Conservation (phyloP, 1,140 invertebrate species). For the Drosophila nannoptera region DNA sequence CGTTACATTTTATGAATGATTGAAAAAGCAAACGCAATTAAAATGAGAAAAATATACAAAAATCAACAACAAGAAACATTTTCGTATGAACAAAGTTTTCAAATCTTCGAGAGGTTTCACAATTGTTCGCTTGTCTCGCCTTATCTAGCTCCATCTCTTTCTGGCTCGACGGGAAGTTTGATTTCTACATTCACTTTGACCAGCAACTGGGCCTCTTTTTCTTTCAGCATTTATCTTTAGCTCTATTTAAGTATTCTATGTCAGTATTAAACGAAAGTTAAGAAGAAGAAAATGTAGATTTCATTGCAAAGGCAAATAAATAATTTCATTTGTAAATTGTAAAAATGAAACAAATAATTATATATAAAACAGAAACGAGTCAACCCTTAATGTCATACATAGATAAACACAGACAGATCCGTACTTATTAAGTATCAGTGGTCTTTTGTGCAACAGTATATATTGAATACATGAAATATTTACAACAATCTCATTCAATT, state of each 20-base stretch:
- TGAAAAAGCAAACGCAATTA: conserved; percentile 78
- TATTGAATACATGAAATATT: conserved; percentile 3
- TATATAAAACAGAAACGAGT: conserved; percentile 38
- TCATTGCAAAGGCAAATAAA: conserved; percentile 28
- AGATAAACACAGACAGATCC: conserved; percentile 3
- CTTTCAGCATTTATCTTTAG: conserved; percentile 63
- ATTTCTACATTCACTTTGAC: conserved; percentile 38
- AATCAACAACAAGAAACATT: conserved; percentile 34
- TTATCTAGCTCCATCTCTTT: no score
- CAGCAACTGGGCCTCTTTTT: conserved; percentile 21
- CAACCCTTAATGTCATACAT: conserved; percentile 67
- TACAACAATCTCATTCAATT: conserved; percentile 34
- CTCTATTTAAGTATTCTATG: conserved; percentile 59
- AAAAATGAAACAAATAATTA: conserved; percentile 44
- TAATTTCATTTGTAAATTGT: conserved; percentile 70
- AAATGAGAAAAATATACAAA: conserved; percentile 64
- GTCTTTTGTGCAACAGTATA: not conserved
- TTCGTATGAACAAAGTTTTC: conserved; percentile 36
- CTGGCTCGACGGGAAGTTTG: conserved; percentile 60
- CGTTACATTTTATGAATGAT: conserved; percentile 78
- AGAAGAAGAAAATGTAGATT: no score
- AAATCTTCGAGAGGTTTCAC: conserved; percentile 63
- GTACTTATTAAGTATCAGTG: conserved; percentile 18
- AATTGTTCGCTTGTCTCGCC: conserved; percentile 28
- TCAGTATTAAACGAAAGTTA: conserved; percentile 57